Evolutionary conservation across 2,113 vertebrate genomes (phyloP), one percentile per base, ranked within the genome.

Genomic region (Nymphicus hollandicus): DNA sequence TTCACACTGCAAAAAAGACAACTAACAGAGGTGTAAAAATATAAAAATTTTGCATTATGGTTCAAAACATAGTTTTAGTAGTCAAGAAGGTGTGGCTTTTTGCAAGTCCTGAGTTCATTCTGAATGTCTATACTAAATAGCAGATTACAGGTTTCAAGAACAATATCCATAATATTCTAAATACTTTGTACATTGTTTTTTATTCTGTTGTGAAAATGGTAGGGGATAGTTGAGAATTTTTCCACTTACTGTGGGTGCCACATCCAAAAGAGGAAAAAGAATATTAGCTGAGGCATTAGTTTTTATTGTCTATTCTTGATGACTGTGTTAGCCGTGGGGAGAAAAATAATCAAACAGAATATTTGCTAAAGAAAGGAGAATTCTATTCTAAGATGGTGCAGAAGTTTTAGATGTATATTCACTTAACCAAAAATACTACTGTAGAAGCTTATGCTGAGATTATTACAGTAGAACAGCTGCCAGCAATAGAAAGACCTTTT

Each of bases 221-320:
- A 25, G 31, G 7, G 6, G 20, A 22, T 19, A 3, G 4, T 52
- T 47, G 24, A 14, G 2, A 0, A 15, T 49, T 49, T 73, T 85
- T 13, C 12, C 9, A 27, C 4, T 76, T 1, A 1, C 6, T 87
- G 78, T 61, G 15, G 5, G 2, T 70, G 4, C 4, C 6, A 72
- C 25, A 50, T 80, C 1, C 14, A 70, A 82, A 80, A 85, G 19
- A 82, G 29, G 1, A 43, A 81, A 74, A 64, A 28, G 1, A 88
- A 7, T 55, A 55, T 63, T 66, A 47, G 23, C 7, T 46, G 43
- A 74, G 10, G 2, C 23, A 39, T 35, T 72, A 44, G 9, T 5
- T 60, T 52, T 65, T 71, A 43, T 1, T 47, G 16, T 33, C 29
- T 79, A 7, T 61, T 96, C 31, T 56, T 82, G 24, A 33, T 68